phyloP scores from a whole-genome alignment of 1,140 invertebrate genomes.

The Brachionus plicatilis region DNA sequence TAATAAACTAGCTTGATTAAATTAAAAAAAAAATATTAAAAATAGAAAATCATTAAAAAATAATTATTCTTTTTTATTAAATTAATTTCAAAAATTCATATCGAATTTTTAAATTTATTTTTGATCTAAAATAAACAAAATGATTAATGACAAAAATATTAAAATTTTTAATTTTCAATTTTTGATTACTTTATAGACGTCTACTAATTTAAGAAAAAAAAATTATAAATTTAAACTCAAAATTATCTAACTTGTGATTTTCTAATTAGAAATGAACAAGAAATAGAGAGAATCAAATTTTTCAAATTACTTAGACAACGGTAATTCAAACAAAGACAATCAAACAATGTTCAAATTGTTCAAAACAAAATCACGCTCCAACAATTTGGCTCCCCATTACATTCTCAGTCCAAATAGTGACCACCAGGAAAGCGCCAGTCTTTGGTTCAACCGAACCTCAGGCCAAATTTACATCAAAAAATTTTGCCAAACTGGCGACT shows the following conservation, averaged over 20 bases:
- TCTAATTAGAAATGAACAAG: not conserved
- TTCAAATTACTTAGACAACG: not conserved
- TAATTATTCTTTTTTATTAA: not conserved
- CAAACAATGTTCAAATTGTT: slow-evolving; percentile 11
- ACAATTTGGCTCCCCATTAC: not conserved
- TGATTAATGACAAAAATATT: not conserved
- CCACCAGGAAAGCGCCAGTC: not conserved
- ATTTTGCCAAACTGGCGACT: not conserved
- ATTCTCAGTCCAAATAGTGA: not conserved
- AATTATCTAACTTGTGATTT: slow-evolving; percentile 1
- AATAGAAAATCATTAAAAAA: not conserved
- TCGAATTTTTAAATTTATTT: not conserved
- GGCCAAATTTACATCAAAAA: not conserved
- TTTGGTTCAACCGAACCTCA: slow-evolving; percentile 1
- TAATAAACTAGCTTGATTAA: not conserved
- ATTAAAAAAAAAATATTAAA: too few species aligned
- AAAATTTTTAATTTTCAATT: not conserved
- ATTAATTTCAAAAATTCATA: too few species aligned
- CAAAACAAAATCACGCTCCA: not conserved
- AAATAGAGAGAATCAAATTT: not conserved
- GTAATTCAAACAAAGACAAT: not conserved
- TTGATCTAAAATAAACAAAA: not conserved
- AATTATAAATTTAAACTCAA: not conserved
- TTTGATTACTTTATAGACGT: not conserved
- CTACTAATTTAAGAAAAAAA: not conserved